Percentiles rank a stretch among this genome's conserved stretches.
Evolutionary conservation across 1,140 invertebrate genomes (phyloP).

Genomic region (Homarus americanus): DNA sequence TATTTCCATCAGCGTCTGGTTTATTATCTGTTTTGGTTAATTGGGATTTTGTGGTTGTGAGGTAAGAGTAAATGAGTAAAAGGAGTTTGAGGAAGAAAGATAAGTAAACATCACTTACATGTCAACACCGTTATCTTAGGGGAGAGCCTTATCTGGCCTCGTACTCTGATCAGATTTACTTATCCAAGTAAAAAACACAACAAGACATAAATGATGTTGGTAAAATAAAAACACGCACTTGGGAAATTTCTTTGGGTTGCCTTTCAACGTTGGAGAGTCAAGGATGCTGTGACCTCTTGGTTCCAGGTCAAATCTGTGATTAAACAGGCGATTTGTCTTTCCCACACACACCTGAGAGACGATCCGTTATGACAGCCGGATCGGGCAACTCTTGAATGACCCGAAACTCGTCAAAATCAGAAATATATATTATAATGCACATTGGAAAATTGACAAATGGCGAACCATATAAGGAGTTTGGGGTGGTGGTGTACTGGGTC

Average conservation of each 20-base stretch:
- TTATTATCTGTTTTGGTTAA: too few relatives aligned
- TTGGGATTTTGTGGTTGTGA: too few relatives aligned
- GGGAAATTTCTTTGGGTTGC: slow-evolving; percentile 40
- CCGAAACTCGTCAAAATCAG: background rate
- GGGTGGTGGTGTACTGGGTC: slow-evolving; percentile 43
- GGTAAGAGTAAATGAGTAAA: too few relatives aligned
- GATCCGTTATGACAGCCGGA: background rate
- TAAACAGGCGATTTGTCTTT: slow-evolving; percentile 38
- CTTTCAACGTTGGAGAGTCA: slow-evolving; percentile 47
- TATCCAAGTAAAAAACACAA: slow-evolving; percentile 28
- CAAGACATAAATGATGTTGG: slow-evolving; percentile 22
- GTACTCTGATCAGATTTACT: background rate
- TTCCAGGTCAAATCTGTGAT: slow-evolving; percentile 59
- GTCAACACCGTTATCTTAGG: background rate
- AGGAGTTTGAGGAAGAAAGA: background rate
- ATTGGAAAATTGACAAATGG: slow-evolving; percentile 46
- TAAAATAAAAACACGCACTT: slow-evolving; percentile 36
- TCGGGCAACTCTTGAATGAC: slow-evolving; percentile 19
- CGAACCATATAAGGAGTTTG: slow-evolving; percentile 32
- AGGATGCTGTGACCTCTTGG: slow-evolving; percentile 49
- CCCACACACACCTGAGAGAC: background rate
- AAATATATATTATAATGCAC: background rate
- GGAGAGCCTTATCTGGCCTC: background rate
- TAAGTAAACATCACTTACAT: background rate
- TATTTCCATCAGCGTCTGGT: too few relatives aligned